Base-by-base conservation (phyloP, 2,797 vertebrate species). In the Argentina silus region DNA sequence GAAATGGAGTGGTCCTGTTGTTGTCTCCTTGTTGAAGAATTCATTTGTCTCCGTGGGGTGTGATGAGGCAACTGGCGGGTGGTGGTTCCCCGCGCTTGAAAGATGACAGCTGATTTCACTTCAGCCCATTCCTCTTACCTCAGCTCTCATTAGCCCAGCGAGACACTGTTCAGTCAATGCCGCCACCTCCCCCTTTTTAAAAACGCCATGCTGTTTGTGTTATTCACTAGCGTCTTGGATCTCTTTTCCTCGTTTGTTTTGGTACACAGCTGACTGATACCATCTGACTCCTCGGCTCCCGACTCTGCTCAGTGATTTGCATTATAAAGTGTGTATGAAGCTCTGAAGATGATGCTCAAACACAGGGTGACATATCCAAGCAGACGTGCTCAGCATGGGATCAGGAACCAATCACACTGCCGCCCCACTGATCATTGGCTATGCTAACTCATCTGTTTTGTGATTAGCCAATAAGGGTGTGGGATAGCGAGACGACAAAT, bases 261-360 rank as follows among this genome's bases (percentile, higher is more conserved):
- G n/a, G 59, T 19, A 17, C 47, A 48, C 50, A 75, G 19, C 43
- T 67, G 10, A 71, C 72, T 79, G 75, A 79, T 70, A 59, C 61
- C 75, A 75, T 56, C 75, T 68, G 55, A 64, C 55, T 19, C 69
- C 72, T 67, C 75, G 67, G 63, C 69, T 73, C 72, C 78, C 77
- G 73, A 81, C 83, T 80, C 80, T 11, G 27, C 74, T 72, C 55
- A 53, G 45, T 57, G 71, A 83, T 84, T 80, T 78, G 69, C 79
- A 81, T 79, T 68, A 65, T 70, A 75, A 77, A 81, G 72, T 44
- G 42, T 45, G 55, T 61, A 77, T 66, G 79, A 65, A 60, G 66
- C 36, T 64, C 77, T 70, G 81, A 63, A 61, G 67, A 80, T 53
- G 63, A 69, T 67, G 56, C 43, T 69, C 63, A 60, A 74, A 82